Evolutionary conservation across 2,113 vertebrate genomes (phyloP), one percentile per base, ranked within the genome.

Genomic region (Lipotes vexillifer): DNA sequence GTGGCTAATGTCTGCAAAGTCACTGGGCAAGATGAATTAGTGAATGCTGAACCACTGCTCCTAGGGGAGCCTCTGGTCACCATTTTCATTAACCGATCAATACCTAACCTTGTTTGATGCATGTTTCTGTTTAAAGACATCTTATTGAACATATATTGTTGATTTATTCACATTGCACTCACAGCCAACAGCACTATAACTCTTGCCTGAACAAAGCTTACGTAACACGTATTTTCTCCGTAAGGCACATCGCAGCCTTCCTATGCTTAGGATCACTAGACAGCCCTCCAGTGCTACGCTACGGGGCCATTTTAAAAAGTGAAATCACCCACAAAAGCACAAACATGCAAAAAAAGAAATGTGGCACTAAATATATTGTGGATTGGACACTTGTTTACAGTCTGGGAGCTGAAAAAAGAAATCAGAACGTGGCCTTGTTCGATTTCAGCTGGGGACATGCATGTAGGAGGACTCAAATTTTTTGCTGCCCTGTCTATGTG

Each of bases 381-480:
- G 1, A 46, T 15, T 72, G 52, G 36, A 74, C 15, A 6, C 66
- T 10, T 13, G 46, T 38, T 44, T n/a, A 46, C 38, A 10, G 46
- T 1, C 17, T 0, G 21, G 55, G 74, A 66, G 59, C 57, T 29
- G 57, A 33, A 57, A 36, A 1, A 18, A 80, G 52, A 14, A 18
- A n/a, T 38, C 55, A 77, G 31, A 36, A 55, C 0, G 0, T 27
- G 2, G 15, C 20, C 74, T 17, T 38, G 18, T 12, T 78, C 0
- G 9, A 1, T 12, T 20, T 49, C 41, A 17, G 21, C 17, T 38
- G 49, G 66, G 63, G 14, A 25, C 21, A 1, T 0, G 10, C 0
- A 0, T 9, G 25, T 0, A 5, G 52, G 23, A 9, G 11, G 21
- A 49, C 25, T 44, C 33, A 2, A 2, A 7, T 0, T 20, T 8